Evolutionary conservation across 1,140 invertebrate genomes (phyloP).

Genomic region (Oscheius sp.): DNA sequence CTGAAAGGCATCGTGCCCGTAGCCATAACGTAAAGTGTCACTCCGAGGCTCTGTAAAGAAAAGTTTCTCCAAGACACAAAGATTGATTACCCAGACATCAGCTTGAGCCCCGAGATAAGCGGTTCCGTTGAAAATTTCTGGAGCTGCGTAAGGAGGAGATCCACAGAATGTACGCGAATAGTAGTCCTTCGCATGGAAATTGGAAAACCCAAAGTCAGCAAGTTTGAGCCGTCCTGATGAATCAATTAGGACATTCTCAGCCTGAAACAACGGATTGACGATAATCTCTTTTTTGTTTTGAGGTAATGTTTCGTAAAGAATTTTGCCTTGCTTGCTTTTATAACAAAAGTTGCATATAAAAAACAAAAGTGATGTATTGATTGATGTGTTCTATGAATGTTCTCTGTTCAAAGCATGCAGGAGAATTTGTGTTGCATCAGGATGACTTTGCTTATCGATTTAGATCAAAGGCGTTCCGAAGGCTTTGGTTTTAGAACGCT

Average conservation of each 20-base stretch:
- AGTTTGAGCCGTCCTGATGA: neutral
- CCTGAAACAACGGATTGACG: no score
- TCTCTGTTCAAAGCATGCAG: no score
- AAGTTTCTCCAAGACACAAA: neutral
- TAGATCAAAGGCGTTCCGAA: no score
- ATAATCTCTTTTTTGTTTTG: no score
- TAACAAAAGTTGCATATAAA: no score
- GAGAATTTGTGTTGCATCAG: no score
- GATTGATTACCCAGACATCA: conserved; percentile 19
- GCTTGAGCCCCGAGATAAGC: neutral
- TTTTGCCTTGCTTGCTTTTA: neutral
- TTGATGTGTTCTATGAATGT: no score
- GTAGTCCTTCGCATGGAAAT: neutral
- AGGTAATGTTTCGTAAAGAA: no score
- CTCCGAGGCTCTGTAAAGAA: conserved; percentile 26
- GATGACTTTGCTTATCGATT: no score
- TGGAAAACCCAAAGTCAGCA: neutral
- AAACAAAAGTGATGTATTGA: no score
- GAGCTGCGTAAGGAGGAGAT: conserved; percentile 10
- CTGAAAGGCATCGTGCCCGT: neutral
- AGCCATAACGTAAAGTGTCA: conserved; percentile 15
- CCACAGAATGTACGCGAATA: neutral
- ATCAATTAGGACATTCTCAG: conserved; percentile 13
- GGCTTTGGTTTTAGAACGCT: no score
- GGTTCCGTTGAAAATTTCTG: neutral